A percentile compares a stretch with the other conserved stretches of the same genome.
phyloP scores from a whole-genome alignment of 2,797 vertebrate genomes.

The Pipistrellus kuhlii region DNA sequence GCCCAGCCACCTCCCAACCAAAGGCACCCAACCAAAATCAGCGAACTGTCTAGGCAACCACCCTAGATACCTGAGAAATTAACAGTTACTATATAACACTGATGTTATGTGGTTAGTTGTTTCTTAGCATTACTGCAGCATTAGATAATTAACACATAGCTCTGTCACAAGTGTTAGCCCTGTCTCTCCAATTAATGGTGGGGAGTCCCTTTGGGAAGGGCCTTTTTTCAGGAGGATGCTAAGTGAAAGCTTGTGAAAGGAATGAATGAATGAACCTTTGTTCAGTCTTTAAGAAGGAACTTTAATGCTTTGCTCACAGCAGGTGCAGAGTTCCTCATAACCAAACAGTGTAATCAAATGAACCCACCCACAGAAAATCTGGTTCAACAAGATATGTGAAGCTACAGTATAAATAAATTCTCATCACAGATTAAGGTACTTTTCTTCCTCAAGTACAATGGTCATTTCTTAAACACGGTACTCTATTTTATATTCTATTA shows the following conservation, averaged over 20 bases:
- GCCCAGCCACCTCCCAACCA: background rate
- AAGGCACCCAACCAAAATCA: background rate
- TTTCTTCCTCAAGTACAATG: constrained; percentile 22
- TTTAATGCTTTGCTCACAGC: background rate
- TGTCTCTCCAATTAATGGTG: background rate
- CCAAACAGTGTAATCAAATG: constrained; percentile 71
- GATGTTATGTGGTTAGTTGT: background rate
- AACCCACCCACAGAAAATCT: constrained; percentile 41
- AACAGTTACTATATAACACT: background rate
- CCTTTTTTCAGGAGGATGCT: background rate
- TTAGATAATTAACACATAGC: background rate
- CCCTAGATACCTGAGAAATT: background rate
- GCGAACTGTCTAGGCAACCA: background rate
- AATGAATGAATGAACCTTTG: constrained; percentile 70
- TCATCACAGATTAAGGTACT: constrained; percentile 57
- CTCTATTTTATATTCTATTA: constrained; percentile 46
- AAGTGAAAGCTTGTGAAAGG: background rate
- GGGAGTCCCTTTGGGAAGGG: background rate
- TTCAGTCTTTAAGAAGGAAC: constrained; percentile 53
- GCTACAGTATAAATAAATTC: constrained; percentile 50
- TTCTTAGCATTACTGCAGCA: background rate
- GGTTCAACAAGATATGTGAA: constrained; percentile 46
- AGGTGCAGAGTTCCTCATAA: constrained; percentile 38
- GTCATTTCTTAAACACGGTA: constrained; percentile 45
- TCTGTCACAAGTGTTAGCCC: background rate